Evolutionary conservation across 1,140 invertebrate genomes (phyloP).

Genomic region (Zaprionus gabonicus): DNA sequence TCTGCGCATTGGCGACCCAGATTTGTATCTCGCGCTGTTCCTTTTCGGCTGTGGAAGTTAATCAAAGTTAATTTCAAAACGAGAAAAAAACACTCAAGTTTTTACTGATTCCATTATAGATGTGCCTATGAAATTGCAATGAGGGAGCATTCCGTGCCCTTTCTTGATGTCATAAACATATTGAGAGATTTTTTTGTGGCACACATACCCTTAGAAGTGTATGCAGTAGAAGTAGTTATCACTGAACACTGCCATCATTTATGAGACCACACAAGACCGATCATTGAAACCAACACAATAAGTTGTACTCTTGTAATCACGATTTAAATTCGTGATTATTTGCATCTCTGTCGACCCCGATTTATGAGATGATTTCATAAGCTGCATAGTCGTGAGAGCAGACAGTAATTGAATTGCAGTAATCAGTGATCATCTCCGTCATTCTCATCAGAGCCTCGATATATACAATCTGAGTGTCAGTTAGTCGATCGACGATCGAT

Average conservation of each 20-base stretch:
- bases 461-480: background rate
- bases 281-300: background rate
- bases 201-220: no score
- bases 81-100: conserved; percentile 7
- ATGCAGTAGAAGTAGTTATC: background rate
- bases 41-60: conserved; percentile 87
- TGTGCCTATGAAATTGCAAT: conserved; percentile 50
- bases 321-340: background rate
- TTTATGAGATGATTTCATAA: background rate
- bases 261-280: background rate
- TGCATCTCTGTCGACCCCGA: conserved; percentile 3
- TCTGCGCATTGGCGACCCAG: conserved; percentile 91
- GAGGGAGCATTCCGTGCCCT: conserved; percentile 10
- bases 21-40: conserved; percentile 89
- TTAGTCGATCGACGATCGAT: background rate
- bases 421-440: background rate
- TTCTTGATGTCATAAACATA: background rate
- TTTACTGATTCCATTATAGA: background rate
- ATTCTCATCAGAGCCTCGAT: background rate
- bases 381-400: background rate
- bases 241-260: background rate
- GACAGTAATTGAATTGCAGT: background rate
- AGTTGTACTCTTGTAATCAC: background rate
- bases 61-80: conserved; percentile 43
- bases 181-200: no score